These are phyloP conservation scores for Acleris sparsana DNA, from an alignment of 2,888 invertebrate species.

Conservation along the genomic window DNA sequence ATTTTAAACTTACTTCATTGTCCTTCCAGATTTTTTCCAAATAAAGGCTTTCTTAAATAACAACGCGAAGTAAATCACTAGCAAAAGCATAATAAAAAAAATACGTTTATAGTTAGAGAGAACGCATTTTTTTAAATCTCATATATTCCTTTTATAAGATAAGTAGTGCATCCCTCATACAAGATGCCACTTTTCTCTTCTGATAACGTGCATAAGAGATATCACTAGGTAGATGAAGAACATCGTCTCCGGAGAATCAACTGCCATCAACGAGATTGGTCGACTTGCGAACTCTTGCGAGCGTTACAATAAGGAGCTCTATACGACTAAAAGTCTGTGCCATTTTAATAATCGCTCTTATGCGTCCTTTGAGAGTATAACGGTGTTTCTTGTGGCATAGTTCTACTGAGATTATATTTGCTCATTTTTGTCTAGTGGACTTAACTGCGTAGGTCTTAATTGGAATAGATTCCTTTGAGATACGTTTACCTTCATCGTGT, in stretches of 20 bases:
- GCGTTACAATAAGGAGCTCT: conserved; percentile 20
- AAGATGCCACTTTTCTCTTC: neutral
- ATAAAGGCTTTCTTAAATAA: neutral
- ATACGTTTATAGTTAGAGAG: too few relatives aligned
- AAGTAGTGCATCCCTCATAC: too few relatives aligned
- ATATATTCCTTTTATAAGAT: too few relatives aligned
- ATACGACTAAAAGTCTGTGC: conserved; percentile 30
- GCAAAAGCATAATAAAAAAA: too few relatives aligned
- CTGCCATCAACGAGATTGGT: conserved; percentile 33
- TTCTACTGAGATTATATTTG: conserved; percentile 12
- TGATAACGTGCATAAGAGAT: conserved; percentile 11
- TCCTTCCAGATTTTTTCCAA: neutral
- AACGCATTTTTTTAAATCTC: too few relatives aligned
- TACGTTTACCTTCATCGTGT: neutral
- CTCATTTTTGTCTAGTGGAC: conserved; percentile 25
- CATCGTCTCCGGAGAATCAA: conserved; percentile 29
- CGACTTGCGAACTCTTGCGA: conserved; percentile 24
- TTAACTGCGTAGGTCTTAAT: conserved; percentile 13
- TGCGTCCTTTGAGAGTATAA: conserved; percentile 27
- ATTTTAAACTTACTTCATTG: neutral
- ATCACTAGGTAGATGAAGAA: conserved; percentile 28
- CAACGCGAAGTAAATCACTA: too few relatives aligned
- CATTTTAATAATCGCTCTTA: conserved; percentile 36
- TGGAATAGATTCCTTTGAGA: neutral
- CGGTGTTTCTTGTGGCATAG: conserved; percentile 7